Evolutionary conservation across 1,140 invertebrate genomes (phyloP).

Genomic region (Drosophila grimshawi): DNA sequence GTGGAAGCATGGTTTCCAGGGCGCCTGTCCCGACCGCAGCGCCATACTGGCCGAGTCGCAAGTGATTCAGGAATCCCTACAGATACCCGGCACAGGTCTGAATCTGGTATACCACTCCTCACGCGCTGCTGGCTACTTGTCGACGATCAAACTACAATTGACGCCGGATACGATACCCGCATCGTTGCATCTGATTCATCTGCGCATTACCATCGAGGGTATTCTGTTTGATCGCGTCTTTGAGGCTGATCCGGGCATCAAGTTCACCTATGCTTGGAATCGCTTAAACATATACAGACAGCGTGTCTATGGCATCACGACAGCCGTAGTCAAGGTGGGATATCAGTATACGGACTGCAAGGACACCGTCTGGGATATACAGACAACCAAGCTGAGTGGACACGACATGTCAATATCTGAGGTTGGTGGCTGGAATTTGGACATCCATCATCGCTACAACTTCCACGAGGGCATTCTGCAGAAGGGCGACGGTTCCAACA

Average conservation of each 20-base stretch:
- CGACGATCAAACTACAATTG: slow-evolving; percentile 96
- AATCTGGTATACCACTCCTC: slow-evolving; percentile 98
- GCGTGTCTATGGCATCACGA: slow-evolving; percentile 95
- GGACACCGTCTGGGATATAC: slow-evolving; percentile 97
- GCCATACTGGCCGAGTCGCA: slow-evolving; percentile 97
- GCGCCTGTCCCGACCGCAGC: slow-evolving; percentile 95
- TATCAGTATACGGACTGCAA: slow-evolving; percentile 98
- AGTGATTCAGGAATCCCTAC: slow-evolving; percentile 96
- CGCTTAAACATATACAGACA: slow-evolving; percentile 98
- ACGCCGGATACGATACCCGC: slow-evolving; percentile 94
- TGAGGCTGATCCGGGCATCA: slow-evolving; percentile 97
- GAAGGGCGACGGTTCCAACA: slow-evolving; percentile 98
- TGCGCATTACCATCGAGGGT: slow-evolving; percentile 97
- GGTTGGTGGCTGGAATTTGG: slow-evolving; percentile 98
- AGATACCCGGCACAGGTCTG: slow-evolving; percentile 95
- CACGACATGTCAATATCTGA: slow-evolving; percentile 98
- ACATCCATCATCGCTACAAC: slow-evolving; percentile 98
- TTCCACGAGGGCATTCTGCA: slow-evolving; percentile 98
- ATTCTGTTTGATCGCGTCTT: slow-evolving; percentile 96
- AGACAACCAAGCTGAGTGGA: slow-evolving; percentile 96
- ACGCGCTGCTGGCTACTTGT: slow-evolving; percentile 95
- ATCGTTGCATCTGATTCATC: slow-evolving; percentile 93
- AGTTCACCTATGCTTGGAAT: slow-evolving; percentile 98
- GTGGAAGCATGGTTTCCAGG: slow-evolving; percentile 98
- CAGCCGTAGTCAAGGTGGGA: slow-evolving; percentile 96